Evolutionary conservation across 2,113 vertebrate species (phyloP).

Genomic region (Tylochromis polylepis): DNA sequence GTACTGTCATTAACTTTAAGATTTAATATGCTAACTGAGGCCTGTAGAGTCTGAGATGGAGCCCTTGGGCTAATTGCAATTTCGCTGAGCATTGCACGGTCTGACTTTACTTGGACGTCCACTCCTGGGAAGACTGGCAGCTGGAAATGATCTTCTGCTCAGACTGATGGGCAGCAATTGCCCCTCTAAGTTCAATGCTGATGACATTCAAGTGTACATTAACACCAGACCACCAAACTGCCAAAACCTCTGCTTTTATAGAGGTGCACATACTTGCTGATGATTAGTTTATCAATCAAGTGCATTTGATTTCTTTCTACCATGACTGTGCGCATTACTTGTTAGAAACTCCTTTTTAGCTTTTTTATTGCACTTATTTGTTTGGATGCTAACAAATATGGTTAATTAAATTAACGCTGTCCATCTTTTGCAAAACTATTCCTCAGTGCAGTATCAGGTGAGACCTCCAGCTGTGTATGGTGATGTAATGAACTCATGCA

Average conservation of each 20-base stretch:
- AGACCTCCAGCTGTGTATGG: background rate
- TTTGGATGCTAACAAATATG: background rate
- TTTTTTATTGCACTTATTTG: background rate
- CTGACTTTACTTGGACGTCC: background rate
- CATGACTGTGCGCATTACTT: background rate
- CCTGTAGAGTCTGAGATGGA: background rate
- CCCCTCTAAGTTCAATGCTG: background rate
- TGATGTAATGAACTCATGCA: background rate
- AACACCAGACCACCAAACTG: background rate
- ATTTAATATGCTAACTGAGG: background rate
- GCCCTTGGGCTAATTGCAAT: too few relatives aligned
- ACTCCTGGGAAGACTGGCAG: rapidly evolving
- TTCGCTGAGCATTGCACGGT: background rate
- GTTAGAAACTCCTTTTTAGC: background rate
- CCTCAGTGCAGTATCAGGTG: background rate
- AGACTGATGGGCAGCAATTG: background rate
- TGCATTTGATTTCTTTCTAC: background rate
- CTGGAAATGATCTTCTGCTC: background rate
- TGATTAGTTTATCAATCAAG: background rate
- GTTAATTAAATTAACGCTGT: background rate
- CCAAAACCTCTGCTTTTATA: too few relatives aligned
- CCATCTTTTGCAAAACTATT: background rate
- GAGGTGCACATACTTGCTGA: background rate
- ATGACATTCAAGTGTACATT: background rate
- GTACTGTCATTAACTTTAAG: background rate